A percentile compares a stretch with the other conserved stretches of the same genome.
Evolutionary conservation across 1,140 invertebrate genomes (phyloP).

Genomic region (Drosophila bipectinata): DNA sequence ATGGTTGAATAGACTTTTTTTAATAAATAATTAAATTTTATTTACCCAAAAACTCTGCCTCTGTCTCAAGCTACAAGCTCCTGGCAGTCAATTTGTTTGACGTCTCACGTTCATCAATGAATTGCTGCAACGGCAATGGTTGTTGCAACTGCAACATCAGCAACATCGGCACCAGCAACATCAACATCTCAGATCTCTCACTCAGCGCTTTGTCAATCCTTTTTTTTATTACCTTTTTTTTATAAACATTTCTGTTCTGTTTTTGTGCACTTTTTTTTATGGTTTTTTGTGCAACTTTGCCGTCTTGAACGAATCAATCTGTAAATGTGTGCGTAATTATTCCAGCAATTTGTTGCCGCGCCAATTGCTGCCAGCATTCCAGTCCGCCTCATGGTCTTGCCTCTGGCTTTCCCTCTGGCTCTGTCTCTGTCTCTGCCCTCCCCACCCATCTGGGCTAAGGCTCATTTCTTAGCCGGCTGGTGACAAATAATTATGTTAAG

Average conservation of each 20-base stretch:
- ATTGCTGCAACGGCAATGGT: slow-evolving; percentile 33
- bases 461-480: slow-evolving; percentile 14
- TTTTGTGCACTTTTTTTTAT: slow-evolving; percentile 33
- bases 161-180: slow-evolving; percentile 15
- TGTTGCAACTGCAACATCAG: slow-evolving; percentile 11
- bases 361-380: slow-evolving; percentile 80
- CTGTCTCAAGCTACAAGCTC: slow-evolving; percentile 32
- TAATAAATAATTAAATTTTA: too few species aligned
- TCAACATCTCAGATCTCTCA: slow-evolving; percentile 45
- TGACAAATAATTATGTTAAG: slow-evolving; percentile 66
- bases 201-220: slow-evolving; percentile 35
- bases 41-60: slow-evolving; percentile 18
- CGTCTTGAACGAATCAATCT: slow-evolving; percentile 68
- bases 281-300: slow-evolving; percentile 2
- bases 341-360: slow-evolving; percentile 82
- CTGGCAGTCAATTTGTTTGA: slow-evolving; percentile 76
- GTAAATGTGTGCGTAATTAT: slow-evolving; percentile 82
- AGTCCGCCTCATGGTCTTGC: neutral
- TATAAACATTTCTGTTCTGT: neutral
- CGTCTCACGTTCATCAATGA: slow-evolving; percentile 81
- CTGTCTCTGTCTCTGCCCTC: neutral
- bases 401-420: neutral
- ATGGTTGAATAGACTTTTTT: too few species aligned
- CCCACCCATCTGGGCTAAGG: slow-evolving; percentile 4
- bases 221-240: slow-evolving; percentile 6